Percentiles rank a stretch among this genome's conserved stretches.
phyloP scores from a whole-genome alignment of 2,888 invertebrate species.

The Ellobium chinense region DNA sequence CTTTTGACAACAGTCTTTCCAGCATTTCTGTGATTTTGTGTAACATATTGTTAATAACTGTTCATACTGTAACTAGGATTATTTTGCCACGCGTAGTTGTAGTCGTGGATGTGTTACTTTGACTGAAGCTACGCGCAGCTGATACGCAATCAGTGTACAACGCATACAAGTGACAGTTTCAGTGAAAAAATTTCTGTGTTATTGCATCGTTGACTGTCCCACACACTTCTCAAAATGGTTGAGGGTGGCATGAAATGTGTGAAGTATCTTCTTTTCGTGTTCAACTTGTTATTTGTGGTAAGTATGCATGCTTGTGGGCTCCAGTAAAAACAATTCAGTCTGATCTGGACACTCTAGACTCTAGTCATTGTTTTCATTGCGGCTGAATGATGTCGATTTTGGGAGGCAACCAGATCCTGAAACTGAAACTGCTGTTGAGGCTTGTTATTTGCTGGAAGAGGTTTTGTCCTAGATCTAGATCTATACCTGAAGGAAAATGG shows the following conservation, averaged over 20 bases:
- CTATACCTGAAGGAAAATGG: no score
- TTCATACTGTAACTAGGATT: background rate
- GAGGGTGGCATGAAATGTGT: constrained; percentile 78
- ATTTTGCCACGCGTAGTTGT: background rate
- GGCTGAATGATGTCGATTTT: no score
- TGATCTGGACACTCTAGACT: no score
- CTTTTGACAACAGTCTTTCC: background rate
- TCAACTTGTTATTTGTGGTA: constrained; percentile 77
- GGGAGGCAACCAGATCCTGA: no score
- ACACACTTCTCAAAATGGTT: constrained; percentile 58
- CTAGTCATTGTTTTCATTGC: no score
- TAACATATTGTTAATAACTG: background rate
- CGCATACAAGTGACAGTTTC: no score
- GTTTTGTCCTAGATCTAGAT: no score
- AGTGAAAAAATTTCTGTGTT: no score
- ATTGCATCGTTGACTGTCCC: background rate
- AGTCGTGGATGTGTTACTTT: background rate
- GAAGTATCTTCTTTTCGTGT: constrained; percentile 74
- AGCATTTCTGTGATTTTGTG: background rate
- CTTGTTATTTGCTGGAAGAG: no score
- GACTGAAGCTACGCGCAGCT: background rate
- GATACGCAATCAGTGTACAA: no score
- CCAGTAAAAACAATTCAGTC: no score
- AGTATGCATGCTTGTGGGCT: constrained; percentile 56
- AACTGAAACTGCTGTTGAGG: no score